phyloP scores from a whole-genome alignment of 2,797 vertebrate genomes.

The Gymnothorax javanicus region DNA sequence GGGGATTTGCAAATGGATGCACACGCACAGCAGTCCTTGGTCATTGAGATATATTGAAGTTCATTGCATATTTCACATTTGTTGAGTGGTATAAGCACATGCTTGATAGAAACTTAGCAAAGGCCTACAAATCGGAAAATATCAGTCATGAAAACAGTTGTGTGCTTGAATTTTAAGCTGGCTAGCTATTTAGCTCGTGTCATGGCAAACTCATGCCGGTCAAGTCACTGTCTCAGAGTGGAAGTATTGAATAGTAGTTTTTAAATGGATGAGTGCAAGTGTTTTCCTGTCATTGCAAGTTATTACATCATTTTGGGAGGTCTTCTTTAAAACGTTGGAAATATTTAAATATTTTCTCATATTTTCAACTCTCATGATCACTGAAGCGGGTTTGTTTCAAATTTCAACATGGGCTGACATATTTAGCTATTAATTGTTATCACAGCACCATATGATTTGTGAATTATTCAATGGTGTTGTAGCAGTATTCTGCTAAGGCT shows the following conservation, averaged over 20 bases:
- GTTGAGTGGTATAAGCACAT: not conserved
- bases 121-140: not conserved
- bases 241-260: not conserved
- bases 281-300: not conserved
- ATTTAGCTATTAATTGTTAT: conserved; percentile 39
- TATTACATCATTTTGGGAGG: not conserved
- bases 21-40: not conserved
- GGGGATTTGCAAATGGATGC: not conserved
- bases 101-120: not conserved
- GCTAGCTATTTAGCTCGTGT: conserved; percentile 4
- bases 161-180: not conserved
- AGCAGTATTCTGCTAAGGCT: conserved; percentile 4
- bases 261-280: not conserved
- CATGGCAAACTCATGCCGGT: not conserved
- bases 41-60: conserved; percentile 1
- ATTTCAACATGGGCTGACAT: conserved; percentile 21
- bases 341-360: not conserved
- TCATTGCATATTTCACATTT: not conserved
- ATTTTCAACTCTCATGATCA: conserved; percentile 14
- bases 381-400: not conserved
- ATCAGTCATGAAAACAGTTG: not conserved
- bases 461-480: not conserved
- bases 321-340: not conserved
- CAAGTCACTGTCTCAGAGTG: not conserved
- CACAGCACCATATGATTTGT: conserved; percentile 3